phyloP scores from a whole-genome alignment of 2,888 invertebrate genomes.

The Acleris literana region DNA sequence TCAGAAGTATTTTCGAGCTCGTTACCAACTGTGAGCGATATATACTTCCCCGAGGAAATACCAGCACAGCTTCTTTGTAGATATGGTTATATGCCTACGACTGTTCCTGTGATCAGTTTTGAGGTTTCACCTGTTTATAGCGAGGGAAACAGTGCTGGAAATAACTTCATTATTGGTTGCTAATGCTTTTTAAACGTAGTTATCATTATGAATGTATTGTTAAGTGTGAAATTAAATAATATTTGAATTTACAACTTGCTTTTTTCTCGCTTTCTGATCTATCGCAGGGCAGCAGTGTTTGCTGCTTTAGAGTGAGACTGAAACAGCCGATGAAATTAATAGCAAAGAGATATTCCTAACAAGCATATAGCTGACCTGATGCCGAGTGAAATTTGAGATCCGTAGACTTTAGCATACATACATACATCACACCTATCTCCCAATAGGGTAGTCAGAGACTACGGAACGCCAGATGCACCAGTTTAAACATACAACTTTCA shows the following conservation, averaged over 20 bases:
- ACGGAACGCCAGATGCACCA: too few relatives aligned
- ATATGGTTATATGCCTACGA: slow-evolving; percentile 47
- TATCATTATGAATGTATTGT: slow-evolving; percentile 1
- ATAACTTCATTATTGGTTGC: slow-evolving; percentile 36
- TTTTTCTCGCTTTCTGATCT: neutral
- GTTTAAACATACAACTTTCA: too few relatives aligned
- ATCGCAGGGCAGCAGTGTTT: too few relatives aligned
- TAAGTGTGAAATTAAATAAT: neutral
- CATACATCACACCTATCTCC: too few relatives aligned
- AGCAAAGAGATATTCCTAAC: too few relatives aligned
- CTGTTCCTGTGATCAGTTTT: slow-evolving; percentile 51
- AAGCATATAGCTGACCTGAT: too few relatives aligned
- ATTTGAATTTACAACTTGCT: neutral
- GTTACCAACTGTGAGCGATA: slow-evolving; percentile 46
- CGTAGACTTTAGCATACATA: too few relatives aligned
- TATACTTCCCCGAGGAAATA: slow-evolving; percentile 52
- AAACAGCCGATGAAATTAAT: too few relatives aligned
- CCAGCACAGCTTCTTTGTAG: slow-evolving; percentile 56
- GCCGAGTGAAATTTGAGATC: too few relatives aligned
- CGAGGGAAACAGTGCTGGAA: slow-evolving; percentile 40
- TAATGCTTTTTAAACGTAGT: slow-evolving; percentile 37
- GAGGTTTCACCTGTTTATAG: slow-evolving; percentile 49
- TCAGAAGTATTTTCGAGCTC: slow-evolving; percentile 1
- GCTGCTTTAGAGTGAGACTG: too few relatives aligned
- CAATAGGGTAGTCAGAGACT: too few relatives aligned